Evolutionary conservation across 2,113 vertebrate genomes (phyloP).

Genomic region (Lampris megalopsis): DNA sequence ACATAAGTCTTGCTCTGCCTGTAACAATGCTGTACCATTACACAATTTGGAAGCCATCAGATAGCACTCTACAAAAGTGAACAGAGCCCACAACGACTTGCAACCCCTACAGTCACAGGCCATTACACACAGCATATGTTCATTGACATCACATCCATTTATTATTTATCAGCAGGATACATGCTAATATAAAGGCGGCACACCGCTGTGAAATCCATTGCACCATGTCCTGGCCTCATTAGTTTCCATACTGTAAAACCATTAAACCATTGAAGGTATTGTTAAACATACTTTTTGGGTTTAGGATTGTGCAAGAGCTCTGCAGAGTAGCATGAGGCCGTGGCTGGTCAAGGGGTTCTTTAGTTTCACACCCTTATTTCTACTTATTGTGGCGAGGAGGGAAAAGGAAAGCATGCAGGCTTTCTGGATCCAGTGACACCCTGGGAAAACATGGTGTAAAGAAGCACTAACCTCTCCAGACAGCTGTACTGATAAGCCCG

Average conservation of each 20-base stretch:
- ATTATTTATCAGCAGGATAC: constrained; percentile 40
- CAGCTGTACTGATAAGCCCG: constrained; percentile 80
- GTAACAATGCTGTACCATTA: neutral
- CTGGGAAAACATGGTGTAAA: constrained; percentile 75
- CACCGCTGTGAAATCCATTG: constrained; percentile 34
- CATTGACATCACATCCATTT: constrained; percentile 35
- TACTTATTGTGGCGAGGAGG: constrained; percentile 40
- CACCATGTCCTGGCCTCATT: constrained; percentile 46
- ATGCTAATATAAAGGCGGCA: constrained; percentile 38
- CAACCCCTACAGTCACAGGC: constrained; percentile 29
- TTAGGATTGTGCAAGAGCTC: constrained; percentile 22
- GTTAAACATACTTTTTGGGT: constrained; percentile 16
- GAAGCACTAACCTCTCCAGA: constrained; percentile 71
- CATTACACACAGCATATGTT: constrained; percentile 46
- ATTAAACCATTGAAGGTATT: neutral
- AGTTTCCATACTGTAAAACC: constrained; percentile 40
- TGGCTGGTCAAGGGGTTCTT: constrained; percentile 58
- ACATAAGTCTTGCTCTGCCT: constrained; percentile 18
- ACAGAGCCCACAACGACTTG: constrained; percentile 19
- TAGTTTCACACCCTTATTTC: constrained; percentile 66
- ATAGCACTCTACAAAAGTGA: constrained; percentile 26
- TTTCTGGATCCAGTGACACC: constrained; percentile 74
- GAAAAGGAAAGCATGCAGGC: constrained; percentile 40
- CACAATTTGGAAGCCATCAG: constrained; percentile 58
- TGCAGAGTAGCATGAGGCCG: constrained; percentile 37